Evolutionary conservation across 37 sponge, comb jelly and placozoan species (phyloP).

Genomic region (Chondrilla cf. caribensis): DNA sequence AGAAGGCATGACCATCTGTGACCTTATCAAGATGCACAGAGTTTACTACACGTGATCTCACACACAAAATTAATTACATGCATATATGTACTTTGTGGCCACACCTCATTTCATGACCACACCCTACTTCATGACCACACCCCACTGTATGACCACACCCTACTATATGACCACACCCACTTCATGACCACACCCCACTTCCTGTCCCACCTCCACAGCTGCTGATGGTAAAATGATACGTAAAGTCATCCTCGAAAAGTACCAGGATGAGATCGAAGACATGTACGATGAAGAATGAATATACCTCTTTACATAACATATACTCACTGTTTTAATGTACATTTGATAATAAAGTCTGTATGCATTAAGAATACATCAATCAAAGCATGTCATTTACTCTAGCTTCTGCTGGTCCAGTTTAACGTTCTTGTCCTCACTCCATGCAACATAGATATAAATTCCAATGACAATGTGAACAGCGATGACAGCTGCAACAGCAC

Average conservation of each 20-base stretch:
- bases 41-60: too few species aligned
- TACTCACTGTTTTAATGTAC: too few species aligned
- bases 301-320: not conserved
- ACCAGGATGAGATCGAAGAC: conserved; percentile 57
- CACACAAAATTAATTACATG: too few species aligned
- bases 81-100: too few species aligned
- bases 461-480: conserved; percentile 67
- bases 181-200: too few species aligned
- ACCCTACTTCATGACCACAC: too few species aligned
- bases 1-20: too few species aligned
- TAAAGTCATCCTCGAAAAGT: conserved; percentile 50
- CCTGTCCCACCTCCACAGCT: conserved; percentile 47
- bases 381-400: not conserved
- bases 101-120: too few species aligned
- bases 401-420: not conserved
- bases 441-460: conserved; percentile 59
- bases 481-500: conserved; percentile 54
- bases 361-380: too few species aligned
- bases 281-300: conserved; percentile 43
- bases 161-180: too few species aligned
- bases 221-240: conserved; percentile 85
- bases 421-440: conserved; percentile 43
- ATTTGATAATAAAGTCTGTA: too few species aligned
- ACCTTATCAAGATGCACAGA: not conserved
- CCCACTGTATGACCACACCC: too few species aligned